Conservation (phyloP, 2,113 vertebrate genomes). For the Potamarius usumacintae region DNA sequence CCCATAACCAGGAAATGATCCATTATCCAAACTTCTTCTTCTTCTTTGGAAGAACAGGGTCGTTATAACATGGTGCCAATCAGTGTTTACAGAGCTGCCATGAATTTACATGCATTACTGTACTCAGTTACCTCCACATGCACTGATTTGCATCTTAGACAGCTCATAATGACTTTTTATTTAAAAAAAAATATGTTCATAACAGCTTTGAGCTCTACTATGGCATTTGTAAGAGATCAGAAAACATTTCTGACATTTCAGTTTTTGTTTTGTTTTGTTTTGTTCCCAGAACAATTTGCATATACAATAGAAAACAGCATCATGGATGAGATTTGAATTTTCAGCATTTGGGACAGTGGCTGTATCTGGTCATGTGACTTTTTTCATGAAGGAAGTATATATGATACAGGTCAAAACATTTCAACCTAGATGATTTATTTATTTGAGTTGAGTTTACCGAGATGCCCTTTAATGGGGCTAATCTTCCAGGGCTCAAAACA, state of each 20-base stretch:
- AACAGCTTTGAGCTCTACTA: neutral
- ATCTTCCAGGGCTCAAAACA: no score
- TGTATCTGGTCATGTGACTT: neutral
- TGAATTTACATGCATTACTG: no score
- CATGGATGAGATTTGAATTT: neutral
- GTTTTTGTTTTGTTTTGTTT: neutral
- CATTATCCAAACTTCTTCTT: neutral
- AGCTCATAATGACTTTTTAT: neutral
- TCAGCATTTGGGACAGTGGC: no score
- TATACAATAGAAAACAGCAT: neutral
- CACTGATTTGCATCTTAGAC: neutral
- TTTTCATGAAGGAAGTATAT: neutral
- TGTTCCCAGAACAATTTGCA: neutral
- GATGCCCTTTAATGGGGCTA: no score
- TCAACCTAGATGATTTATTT: no score
- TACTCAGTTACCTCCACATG: neutral
- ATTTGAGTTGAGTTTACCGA: no score
- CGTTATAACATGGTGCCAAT: neutral
- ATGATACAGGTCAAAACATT: no score
- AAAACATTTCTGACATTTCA: neutral
- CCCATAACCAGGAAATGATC: neutral
- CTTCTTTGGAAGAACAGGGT: neutral
- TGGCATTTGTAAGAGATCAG: neutral
- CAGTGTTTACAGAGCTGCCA: slow-evolving; percentile 13
- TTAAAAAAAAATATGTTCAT: no score